phyloP scores from a whole-genome alignment of 2,113 vertebrate genomes.

The Acrocephalus arundinaceus region DNA sequence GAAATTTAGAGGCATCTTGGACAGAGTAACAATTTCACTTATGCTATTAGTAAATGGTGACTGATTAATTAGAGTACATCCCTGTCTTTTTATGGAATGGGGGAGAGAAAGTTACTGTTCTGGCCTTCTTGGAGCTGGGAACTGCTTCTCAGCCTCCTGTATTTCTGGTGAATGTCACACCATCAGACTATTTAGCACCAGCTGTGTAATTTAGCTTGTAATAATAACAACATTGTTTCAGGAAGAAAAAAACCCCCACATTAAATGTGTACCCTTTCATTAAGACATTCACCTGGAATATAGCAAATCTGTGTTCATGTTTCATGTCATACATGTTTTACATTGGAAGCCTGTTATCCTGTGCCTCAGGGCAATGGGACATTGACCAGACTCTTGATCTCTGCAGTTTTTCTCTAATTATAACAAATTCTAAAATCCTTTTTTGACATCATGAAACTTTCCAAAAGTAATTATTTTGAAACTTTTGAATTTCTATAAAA shows the following conservation, averaged over 20 bases:
- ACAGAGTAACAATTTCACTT: not conserved
- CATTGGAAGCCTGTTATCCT: not conserved
- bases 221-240: not conserved
- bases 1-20: not conserved
- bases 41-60: not conserved
- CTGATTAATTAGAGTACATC: not conserved
- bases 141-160: not conserved
- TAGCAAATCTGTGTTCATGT: not conserved
- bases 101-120: not conserved
- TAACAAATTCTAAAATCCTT: not conserved
- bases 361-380: not conserved
- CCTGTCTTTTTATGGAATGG: not conserved
- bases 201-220: not conserved
- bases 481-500: not conserved
- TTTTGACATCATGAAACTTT: not conserved
- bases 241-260: not conserved
- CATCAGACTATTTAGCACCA: not conserved
- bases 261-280: not conserved
- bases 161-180: not conserved
- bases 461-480: not conserved
- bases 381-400: not conserved
- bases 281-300: not conserved
- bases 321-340: not conserved
- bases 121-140: not conserved
- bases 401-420: not conserved